These are phyloP conservation scores for Spheniscus mendiculus DNA, from an alignment of 2,113 vertebrate genomes.

Conservation along the genomic window DNA sequence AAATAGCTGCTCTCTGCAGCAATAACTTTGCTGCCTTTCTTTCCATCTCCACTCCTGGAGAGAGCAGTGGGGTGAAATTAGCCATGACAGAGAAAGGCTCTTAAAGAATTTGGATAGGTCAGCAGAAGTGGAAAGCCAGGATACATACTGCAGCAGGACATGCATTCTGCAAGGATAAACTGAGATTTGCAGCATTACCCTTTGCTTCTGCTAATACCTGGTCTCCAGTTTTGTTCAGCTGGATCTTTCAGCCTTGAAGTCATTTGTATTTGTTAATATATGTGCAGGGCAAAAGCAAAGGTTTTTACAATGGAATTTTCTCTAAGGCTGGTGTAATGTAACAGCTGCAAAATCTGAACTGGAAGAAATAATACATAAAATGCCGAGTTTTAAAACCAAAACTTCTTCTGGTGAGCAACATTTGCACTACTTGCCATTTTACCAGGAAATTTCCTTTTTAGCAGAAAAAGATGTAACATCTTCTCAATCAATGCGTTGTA, in stretches of 20 bases:
- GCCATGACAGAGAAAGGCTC: not conserved
- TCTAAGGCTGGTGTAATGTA: not conserved
- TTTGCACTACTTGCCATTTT: not conserved
- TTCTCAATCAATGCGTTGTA: not conserved
- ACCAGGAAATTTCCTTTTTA: not conserved
- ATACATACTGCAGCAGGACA: not conserved
- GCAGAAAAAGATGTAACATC: not conserved
- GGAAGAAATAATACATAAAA: not conserved
- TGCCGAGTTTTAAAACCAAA: not conserved
- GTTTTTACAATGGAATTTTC: not conserved
- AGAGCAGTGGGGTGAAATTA: not conserved
- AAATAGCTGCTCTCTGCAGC: not conserved
- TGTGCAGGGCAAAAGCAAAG: not conserved
- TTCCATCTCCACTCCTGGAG: not conserved
- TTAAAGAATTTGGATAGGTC: conserved; percentile 4
- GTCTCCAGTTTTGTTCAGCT: not conserved
- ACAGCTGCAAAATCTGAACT: not conserved
- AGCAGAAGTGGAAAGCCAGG: conserved; percentile 11
- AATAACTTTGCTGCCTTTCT: not conserved
- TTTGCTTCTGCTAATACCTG: not conserved
- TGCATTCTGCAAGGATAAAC: conserved; percentile 19
- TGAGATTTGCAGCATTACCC: not conserved
- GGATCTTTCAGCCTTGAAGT: not conserved
- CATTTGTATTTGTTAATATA: not conserved
- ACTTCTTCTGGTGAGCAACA: not conserved